Conservation (phyloP, 2,113 vertebrate genomes). For the Podarcis raffonei region DNA sequence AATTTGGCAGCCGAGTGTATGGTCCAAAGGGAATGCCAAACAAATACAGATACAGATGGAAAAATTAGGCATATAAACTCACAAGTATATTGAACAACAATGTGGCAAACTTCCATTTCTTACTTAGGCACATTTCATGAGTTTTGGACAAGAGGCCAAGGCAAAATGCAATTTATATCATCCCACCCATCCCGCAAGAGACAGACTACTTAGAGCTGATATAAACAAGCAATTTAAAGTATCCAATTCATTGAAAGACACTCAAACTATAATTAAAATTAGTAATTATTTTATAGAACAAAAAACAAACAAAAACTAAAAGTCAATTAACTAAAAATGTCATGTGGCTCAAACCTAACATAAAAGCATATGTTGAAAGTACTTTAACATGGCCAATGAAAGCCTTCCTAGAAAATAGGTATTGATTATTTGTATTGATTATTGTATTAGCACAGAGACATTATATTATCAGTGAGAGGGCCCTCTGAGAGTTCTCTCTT, state of each 20-base stretch:
- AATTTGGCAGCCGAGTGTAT: neutral
- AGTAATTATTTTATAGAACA: neutral
- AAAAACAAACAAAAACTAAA: neutral
- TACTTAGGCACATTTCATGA: slow-evolving; percentile 17
- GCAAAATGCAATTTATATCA: neutral
- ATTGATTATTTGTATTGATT: too few species aligned
- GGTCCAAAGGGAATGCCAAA: slow-evolving; percentile 9
- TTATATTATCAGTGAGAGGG: neutral
- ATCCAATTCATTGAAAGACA: neutral
- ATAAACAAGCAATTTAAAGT: neutral
- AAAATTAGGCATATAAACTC: slow-evolving; percentile 20
- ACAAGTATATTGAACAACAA: slow-evolving; percentile 9
- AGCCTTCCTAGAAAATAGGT: neutral
- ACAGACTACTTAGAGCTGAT: neutral
- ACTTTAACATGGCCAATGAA: neutral
- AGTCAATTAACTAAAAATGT: neutral
- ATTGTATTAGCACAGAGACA: too few species aligned
- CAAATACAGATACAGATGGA: slow-evolving; percentile 12
- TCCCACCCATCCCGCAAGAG: slow-evolving; percentile 3
- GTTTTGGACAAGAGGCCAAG: neutral
- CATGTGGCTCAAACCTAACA: neutral
- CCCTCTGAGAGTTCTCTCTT: neutral
- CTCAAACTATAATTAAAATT: neutral
- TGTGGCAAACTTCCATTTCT: slow-evolving; percentile 22
- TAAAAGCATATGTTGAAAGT: neutral